phyloP scores from a whole-genome alignment of 2,113 vertebrate genomes.

The Numida meleagris region DNA sequence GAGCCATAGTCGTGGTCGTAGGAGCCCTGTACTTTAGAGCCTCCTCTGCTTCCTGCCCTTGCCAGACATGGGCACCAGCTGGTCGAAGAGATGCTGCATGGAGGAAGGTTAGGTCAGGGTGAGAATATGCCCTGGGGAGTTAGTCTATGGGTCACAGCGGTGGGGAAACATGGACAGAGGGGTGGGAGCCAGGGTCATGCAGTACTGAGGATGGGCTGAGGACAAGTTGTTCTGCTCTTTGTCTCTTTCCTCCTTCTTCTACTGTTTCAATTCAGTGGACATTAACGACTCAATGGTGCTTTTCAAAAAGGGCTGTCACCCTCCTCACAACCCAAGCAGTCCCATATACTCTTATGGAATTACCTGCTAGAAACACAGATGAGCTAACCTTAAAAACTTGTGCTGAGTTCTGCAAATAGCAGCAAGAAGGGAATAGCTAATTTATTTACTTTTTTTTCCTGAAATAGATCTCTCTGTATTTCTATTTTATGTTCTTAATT shows the following conservation, averaged over 20 bases:
- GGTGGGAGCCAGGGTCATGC: rapidly evolving
- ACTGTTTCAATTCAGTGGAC: background rate
- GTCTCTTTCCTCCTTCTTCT: background rate
- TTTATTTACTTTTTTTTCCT: rapidly evolving
- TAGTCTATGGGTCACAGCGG: rapidly evolving
- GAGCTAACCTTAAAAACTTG: background rate
- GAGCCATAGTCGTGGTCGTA: background rate
- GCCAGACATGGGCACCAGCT: background rate
- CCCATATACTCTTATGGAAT: background rate
- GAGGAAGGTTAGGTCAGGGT: background rate
- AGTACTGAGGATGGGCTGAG: background rate
- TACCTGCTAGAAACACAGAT: background rate
- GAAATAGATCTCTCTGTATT: background rate
- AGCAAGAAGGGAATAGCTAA: background rate
- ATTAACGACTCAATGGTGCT: background rate
- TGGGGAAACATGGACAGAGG: background rate
- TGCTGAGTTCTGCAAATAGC: background rate
- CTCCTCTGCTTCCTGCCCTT: background rate
- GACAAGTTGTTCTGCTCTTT: background rate
- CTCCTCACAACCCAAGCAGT: background rate
- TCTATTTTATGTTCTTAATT: background rate
- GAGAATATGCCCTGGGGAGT: background rate
- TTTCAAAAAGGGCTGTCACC: background rate
- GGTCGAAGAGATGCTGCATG: rapidly evolving
- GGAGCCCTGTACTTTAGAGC: background rate